These are phyloP conservation scores for Nysson spinosus DNA, from an alignment of 2,888 invertebrate species.

Conservation along the genomic window DNA sequence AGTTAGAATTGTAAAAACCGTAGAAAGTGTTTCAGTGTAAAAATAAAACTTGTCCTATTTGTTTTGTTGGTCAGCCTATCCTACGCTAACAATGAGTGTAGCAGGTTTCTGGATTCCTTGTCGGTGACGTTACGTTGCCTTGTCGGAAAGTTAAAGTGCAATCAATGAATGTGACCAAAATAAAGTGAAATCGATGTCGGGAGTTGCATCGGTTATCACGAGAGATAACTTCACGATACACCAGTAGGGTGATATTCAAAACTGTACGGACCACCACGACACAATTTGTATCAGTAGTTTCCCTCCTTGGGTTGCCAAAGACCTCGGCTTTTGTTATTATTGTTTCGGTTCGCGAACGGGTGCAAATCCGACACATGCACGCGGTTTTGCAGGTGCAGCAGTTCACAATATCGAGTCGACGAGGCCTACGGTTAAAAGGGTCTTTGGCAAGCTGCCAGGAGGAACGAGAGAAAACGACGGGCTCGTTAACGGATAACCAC, in stretches of 20 bases:
- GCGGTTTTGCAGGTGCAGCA: constrained; percentile 40
- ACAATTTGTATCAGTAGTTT: not conserved
- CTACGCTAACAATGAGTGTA: no score
- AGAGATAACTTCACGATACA: no score
- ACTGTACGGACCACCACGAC: no score
- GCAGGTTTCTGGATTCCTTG: not conserved
- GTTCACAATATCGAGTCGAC: constrained; percentile 61
- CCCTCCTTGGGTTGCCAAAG: not conserved
- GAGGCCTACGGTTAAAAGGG: constrained; percentile 65
- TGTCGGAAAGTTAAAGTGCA: no score
- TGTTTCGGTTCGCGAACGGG: constrained; percentile 10
- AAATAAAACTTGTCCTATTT: no score
- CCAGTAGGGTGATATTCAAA: no score
- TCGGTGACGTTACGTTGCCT: not conserved
- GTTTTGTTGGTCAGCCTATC: no score
- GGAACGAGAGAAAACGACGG: constrained; percentile 53
- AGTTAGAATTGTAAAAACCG: no score
- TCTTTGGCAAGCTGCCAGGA: constrained; percentile 65
- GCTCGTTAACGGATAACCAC: constrained; percentile 59
- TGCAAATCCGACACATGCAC: constrained; percentile 17
- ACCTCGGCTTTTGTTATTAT: constrained; percentile 23
- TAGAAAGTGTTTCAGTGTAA: no score
- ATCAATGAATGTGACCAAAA: no score
- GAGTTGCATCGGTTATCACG: no score
- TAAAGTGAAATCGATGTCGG: no score